Conservation (phyloP, 35 echinoderm and acorn worm genomes). For the Diadema setosum region DNA sequence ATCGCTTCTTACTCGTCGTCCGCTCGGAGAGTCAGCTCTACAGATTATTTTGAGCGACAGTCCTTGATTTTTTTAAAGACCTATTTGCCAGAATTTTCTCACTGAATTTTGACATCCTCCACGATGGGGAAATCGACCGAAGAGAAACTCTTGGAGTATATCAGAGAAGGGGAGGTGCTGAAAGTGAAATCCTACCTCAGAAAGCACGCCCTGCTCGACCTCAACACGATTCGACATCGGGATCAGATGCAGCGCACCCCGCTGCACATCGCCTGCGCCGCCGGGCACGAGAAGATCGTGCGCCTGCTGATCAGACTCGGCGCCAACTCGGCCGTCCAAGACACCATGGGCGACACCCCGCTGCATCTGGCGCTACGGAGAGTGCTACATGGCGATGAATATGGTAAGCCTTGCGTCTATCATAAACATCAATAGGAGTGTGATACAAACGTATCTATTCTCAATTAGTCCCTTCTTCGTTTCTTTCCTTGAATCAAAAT, state of each 20-base stretch:
- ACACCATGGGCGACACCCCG: conserved; percentile 34
- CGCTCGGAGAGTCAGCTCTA: no score
- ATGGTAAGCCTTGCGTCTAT: no score
- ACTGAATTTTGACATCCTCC: no score
- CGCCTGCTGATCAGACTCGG: conserved; percentile 40
- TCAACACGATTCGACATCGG: conserved; percentile 5
- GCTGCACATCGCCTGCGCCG: conserved; percentile 42
- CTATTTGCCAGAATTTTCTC: no score
- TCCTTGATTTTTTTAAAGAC: no score
- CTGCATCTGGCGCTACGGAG: conserved; percentile 37
- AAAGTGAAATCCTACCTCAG: conserved; percentile 55
- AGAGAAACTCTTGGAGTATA: conserved; percentile 43
- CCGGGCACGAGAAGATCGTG: conserved; percentile 34
- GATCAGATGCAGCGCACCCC: conserved; percentile 21
- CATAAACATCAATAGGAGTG: no score
- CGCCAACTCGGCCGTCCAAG: conserved; percentile 20
- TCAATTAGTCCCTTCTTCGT: no score
- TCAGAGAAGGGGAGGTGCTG: conserved; percentile 36
- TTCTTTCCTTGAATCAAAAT: no score
- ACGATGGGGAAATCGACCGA: conserved; percentile 37
- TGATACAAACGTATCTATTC: no score
- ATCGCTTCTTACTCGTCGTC: no score
- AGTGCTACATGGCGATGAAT: conserved; percentile 35
- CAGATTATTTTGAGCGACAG: no score
- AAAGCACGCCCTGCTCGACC: conserved; percentile 32